Evolutionary conservation across 2,797 vertebrate species (phyloP), one percentile per base, ranked within the genome.

Genomic region (Lagocephalus sceleratus): DNA sequence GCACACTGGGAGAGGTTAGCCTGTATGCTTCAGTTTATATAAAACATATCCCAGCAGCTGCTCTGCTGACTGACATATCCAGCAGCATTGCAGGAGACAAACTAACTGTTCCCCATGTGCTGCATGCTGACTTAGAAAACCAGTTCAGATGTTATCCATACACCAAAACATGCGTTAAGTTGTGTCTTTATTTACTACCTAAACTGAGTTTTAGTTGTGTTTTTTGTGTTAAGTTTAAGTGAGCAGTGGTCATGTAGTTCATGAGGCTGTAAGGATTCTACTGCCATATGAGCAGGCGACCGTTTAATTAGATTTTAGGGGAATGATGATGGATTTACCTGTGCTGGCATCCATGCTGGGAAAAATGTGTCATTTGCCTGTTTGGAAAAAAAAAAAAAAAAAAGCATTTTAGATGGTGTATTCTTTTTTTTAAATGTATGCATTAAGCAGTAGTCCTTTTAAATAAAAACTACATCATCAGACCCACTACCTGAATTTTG

Each of bases 281-380:
- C 80, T 73, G 82, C 77, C 71, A 78, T 84, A 74, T 57, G 79
- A 84, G 82, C 79, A 66, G 77, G 82, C 74, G 73, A 80, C 69
- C 85, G 83, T 83, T 85, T 90, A 92, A 92, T 91, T 90, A 80
- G 88, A 89, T 91, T 91, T 90, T 85, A 81, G 78, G 84, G 89
- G 88, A 89, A 91, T 90, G 85, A 88, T 73, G 75, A 78, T 80
- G 73, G 77, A 88, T 87, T 88, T 88, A 82, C 85, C 83, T 85
- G 64, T 65, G 77, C 84, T 87, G 84, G 88, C 86, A 88, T 79
- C 73, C 11, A 11, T 29, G 29, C 7, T 29, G 7, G 29, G 29
- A 29, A 29, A 8, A 29, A 29, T 63, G 38, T 62, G 55, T 54
- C 5, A 47, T 45, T 11, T 8, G 29, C 29, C 64, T 32, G 23